Evolutionary conservation across 2,888 invertebrate genomes (phyloP).

Genomic region (Caenorhabditis sp.): DNA sequence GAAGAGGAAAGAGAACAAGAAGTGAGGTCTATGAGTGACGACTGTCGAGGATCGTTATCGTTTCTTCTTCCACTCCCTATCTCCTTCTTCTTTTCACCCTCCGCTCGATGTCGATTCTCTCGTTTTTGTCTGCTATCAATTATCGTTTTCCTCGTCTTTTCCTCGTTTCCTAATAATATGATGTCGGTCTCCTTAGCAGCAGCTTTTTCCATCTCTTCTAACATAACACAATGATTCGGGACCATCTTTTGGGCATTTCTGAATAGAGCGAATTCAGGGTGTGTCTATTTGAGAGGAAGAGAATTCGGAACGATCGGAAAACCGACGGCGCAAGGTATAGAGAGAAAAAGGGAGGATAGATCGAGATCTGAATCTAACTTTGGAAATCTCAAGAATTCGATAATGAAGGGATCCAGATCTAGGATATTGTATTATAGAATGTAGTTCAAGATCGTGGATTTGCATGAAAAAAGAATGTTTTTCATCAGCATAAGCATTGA

Average conservation of each 20-base stretch:
- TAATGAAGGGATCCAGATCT: neutral
- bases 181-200: conserved; percentile 31
- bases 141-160: conserved; percentile 42
- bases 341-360: conserved; percentile 17
- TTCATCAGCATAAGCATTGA: neutral
- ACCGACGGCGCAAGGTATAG: conserved; percentile 30
- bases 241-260: conserved; percentile 47
- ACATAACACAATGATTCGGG: conserved; percentile 55
- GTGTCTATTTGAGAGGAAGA: conserved; percentile 12
- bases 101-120: conserved; percentile 12
- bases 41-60: conserved; percentile 53
- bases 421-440: conserved; percentile 15
- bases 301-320: conserved; percentile 15
- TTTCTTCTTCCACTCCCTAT: conserved; percentile 31
- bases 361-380: conserved; percentile 20
- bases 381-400: conserved; percentile 19
- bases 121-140: conserved; percentile 50
- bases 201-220: conserved; percentile 52
- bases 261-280: conserved; percentile 14
- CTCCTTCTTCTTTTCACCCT: conserved; percentile 41
- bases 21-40: conserved; percentile 49
- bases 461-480: neutral
- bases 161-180: conserved; percentile 32
- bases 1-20: conserved; percentile 35
- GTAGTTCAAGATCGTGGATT: neutral